Percentiles rank a stretch among this genome's conserved stretches.
These are phyloP conservation scores for Chaunax sp. DNA, from an alignment of 2,797 vertebrate species.

Conservation along the genomic window DNA sequence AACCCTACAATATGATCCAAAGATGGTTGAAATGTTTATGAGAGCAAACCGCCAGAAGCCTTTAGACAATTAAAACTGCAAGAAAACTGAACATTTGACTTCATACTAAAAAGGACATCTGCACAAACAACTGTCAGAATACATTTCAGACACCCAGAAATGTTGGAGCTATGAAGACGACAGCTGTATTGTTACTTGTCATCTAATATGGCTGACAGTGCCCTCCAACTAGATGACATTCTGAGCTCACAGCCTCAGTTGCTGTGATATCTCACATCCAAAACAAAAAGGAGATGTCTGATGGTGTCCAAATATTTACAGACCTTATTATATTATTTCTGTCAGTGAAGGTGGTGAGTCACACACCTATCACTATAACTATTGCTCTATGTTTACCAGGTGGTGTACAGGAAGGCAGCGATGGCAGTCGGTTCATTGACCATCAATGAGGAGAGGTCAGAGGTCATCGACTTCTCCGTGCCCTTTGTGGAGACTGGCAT, in stretches of 20 bases:
- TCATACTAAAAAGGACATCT: conserved; percentile 29
- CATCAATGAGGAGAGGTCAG: conserved; percentile 97
- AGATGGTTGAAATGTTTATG: conserved; percentile 13
- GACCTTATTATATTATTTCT: conserved; percentile 25
- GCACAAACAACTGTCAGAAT: conserved; percentile 48
- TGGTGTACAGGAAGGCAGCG: conserved; percentile 93
- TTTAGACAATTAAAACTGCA: conserved; percentile 22
- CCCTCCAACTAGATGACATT: conserved; percentile 67
- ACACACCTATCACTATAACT: conserved; percentile 2
- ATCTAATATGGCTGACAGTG: conserved; percentile 48
- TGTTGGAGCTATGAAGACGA: conserved; percentile 43
- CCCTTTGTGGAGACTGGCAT: conserved; percentile 99
- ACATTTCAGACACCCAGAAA: conserved; percentile 30
- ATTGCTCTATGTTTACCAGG: conserved; percentile 78
- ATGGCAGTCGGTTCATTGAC: conserved; percentile 98
- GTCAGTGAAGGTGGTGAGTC: conserved; percentile 14
- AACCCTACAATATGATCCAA: conserved; percentile 35
- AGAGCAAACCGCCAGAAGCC: background rate
- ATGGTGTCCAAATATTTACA: conserved; percentile 54
- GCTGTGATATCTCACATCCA: conserved; percentile 51
- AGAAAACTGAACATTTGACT: conserved; percentile 24
- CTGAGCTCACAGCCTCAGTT: conserved; percentile 31
- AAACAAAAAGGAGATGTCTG: conserved; percentile 20
- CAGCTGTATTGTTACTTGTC: conserved; percentile 54
- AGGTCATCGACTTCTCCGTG: conserved; percentile 97